Evolutionary conservation across 2,888 invertebrate genomes (phyloP).

Genomic region (Hypena proboscidalis): DNA sequence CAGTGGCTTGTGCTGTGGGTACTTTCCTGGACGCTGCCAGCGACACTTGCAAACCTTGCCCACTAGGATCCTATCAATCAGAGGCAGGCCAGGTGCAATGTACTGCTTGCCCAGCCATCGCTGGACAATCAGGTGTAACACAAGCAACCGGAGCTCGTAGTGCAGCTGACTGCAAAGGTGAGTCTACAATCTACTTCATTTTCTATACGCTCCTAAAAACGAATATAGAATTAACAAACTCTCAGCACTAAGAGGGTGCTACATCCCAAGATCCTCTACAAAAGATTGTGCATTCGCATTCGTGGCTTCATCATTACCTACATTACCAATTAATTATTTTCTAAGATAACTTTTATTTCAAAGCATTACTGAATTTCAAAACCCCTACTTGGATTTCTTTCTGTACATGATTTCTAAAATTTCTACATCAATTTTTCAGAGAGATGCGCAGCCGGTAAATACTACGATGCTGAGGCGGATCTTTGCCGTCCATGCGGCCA

Average conservation of each 20-base stretch:
- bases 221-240: no score
- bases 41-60: slow-evolving; percentile 93
- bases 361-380: no score
- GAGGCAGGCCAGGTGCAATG: slow-evolving; percentile 96
- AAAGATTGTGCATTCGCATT: no score
- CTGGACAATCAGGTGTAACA: slow-evolving; percentile 95
- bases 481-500: slow-evolving; percentile 96
- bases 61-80: slow-evolving; percentile 96
- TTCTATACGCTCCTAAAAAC: no score
- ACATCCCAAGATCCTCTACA: no score
- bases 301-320: no score
- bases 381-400: no score
- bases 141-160: slow-evolving; percentile 94
- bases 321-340: no score
- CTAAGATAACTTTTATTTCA: no score
- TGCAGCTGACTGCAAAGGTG: slow-evolving; percentile 94
- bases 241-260: no score
- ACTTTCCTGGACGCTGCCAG: slow-evolving; percentile 92
- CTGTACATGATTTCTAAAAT: neutral
- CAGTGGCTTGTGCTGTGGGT: slow-evolving; percentile 96
- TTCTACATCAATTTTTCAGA: slow-evolving; percentile 79
- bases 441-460: slow-evolving; percentile 97
- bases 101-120: slow-evolving; percentile 94
- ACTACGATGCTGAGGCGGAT: slow-evolving; percentile 94
- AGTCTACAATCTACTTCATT: neutral